Evolutionary conservation across 2,888 invertebrate species (phyloP), one percentile per base, ranked within the genome.

Genomic region (Hydraecia micacea): DNA sequence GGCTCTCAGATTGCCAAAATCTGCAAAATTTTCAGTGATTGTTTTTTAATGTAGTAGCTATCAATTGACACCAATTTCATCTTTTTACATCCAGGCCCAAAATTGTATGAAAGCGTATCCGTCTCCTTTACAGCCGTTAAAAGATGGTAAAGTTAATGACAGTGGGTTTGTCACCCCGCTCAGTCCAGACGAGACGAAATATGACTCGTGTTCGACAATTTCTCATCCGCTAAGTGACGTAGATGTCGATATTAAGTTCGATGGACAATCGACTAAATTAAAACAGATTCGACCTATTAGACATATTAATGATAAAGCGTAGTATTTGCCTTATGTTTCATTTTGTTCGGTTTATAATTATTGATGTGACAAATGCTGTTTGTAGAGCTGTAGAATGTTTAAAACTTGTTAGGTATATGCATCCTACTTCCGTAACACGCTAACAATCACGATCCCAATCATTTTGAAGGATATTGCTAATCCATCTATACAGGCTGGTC

Each of bases 161-260:
- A 98, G 98, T 70, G 98, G 98, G 0, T 97, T 98, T 15, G 97
- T 97, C 0, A 98, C 98, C 0, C 98, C 98, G 0, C 88, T 97
- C 15, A 97, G 97, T 80, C 98, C 97, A 4, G 96, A 96, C 2
- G 97, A 96, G 9, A 18, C 95, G 90, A 73, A 96, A 80, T 94
- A 95, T 7, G 97, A 97, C 25, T 91, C 91, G 0, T 93, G 93
- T 58, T 97, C 97, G 0, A 92, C 94, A 0, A 91, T 96, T 2
- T 97, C 97, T 71, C 98, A 98, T 95, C 98, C 98, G 0, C 91
- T 98, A 7, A 98, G 98, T 86, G 98, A 98, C 90, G 98, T 98
- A 79, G 98, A 98, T 91, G 98, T 98, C 0, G 98, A 98, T 90
- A 98, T 98, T 68, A 98, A 98, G 84, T 98, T 98, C 91, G 98